Evolutionary conservation across 2,888 invertebrate genomes (phyloP), one percentile per base, ranked within the genome.

Genomic region (Leptinotarsa peninsularis): DNA sequence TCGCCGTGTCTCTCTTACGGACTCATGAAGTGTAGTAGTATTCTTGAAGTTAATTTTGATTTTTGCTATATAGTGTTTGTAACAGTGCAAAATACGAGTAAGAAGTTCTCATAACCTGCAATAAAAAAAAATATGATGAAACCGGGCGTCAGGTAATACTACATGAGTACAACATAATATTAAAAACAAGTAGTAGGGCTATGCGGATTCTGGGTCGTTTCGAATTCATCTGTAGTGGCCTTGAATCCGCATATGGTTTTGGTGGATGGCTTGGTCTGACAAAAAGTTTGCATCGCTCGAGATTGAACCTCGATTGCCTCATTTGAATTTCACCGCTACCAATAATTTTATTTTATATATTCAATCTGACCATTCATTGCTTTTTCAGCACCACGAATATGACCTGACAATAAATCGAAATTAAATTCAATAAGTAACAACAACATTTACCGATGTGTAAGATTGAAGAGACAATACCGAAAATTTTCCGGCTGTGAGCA

Each of bases 81-180:
- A 77, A 60, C 67, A 77, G 66, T 21, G 77, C 56, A 63, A 77
- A 77, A 60, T 77, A 77, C 4, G 77, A 75, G 52, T 75, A 77
- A 1, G 77, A 75, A 33, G 74, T 72, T 17, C 70, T 74, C 21
- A 77, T 72, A 4, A 75, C 72, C 77, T 77, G 33, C 66, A 77
- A 75, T n/a, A 69, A n/a, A 4, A 49, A 50, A 4, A 27, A 33
- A 33, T 33, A 33, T 33, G 33, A 50, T 17, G 15, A 17, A 50
- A 2, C 4, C 17, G 4, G 17, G 50, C 17, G 17, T 15, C 50
- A 17, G 4, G 17, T 17, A 17, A 17, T 17, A 50, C 4, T 50
- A 50, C 17, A 50, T 17, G 17, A 17, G 4, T 50, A 17, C 4
- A 17, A 50, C 1, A 50, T 17, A 14, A 50, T 50, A 50, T 17